Evolutionary conservation across 2,888 invertebrate genomes (phyloP).

Genomic region (Amphipyra tragopoginis): DNA sequence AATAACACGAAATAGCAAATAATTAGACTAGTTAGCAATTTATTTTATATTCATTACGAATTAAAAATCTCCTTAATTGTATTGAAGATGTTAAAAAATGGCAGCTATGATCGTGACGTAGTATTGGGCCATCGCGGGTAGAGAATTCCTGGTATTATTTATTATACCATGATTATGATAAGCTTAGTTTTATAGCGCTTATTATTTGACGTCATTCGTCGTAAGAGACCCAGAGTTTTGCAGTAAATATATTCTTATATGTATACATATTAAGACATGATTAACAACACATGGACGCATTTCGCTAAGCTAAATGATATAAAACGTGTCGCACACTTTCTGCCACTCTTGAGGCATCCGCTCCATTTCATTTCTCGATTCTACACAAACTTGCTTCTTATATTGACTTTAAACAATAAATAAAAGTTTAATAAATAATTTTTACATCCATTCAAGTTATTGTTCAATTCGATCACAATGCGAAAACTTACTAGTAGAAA

Average conservation of each 20-base stretch:
- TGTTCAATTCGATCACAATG: conserved; percentile 76
- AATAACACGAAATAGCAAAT: too few relatives aligned
- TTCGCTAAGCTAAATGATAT: conserved; percentile 55
- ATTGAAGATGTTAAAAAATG: too few relatives aligned
- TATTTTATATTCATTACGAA: too few relatives aligned
- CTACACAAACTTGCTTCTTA: conserved; percentile 61
- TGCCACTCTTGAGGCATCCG: conserved; percentile 64
- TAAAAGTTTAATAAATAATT: conserved; percentile 78
- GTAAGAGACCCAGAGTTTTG: conserved; percentile 16
- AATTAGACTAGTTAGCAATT: too few relatives aligned
- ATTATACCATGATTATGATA: conserved; percentile 13
- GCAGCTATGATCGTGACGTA: too few relatives aligned
- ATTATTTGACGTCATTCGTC: conserved; percentile 12
- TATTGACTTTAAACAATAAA: conserved; percentile 79
- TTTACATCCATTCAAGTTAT: conserved; percentile 72
- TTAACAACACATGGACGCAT: conserved; percentile 55
- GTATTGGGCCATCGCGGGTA: too few relatives aligned
- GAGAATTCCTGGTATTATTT: too few relatives aligned
- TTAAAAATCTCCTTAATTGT: too few relatives aligned
- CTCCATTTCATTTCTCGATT: conserved; percentile 63
- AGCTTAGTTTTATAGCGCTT: conserved; percentile 27
- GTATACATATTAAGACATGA: conserved; percentile 44
- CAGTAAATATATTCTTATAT: conserved; percentile 46
- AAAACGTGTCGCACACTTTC: conserved; percentile 38
- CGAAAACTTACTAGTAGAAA: conserved; percentile 78